phyloP scores from a whole-genome alignment of 2,888 invertebrate genomes.

The Ennomos fuscantarius region DNA sequence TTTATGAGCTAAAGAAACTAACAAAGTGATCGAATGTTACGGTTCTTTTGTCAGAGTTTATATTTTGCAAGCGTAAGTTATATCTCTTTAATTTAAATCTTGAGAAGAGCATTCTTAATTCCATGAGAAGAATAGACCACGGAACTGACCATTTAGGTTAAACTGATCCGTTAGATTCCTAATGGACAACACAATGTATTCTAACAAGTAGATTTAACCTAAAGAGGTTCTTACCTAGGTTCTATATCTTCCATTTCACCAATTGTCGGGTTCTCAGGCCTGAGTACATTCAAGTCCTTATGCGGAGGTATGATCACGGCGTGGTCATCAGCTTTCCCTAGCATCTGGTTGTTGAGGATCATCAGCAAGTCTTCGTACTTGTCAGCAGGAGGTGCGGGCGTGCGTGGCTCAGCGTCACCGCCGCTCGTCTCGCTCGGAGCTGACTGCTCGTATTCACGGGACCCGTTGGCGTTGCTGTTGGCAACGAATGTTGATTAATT shows the following conservation, averaged over 20 bases:
- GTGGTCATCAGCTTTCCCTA: constrained; percentile 82
- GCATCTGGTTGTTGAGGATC: constrained; percentile 79
- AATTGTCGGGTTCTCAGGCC: constrained; percentile 88
- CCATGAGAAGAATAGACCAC: too few species aligned
- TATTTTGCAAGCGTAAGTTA: too few species aligned
- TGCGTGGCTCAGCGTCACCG: constrained; percentile 58
- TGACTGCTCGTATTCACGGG: constrained; percentile 77
- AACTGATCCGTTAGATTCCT: background rate
- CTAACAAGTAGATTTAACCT: too few species aligned
- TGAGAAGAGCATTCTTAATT: too few species aligned
- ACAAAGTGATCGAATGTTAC: too few species aligned
- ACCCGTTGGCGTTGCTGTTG: constrained; percentile 72
- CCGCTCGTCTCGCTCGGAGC: constrained; percentile 76
- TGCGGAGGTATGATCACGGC: constrained; percentile 78
- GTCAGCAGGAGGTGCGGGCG: constrained; percentile 82
- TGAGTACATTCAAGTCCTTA: constrained; percentile 80
- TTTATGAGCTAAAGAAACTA: too few species aligned
- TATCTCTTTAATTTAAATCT: too few species aligned
- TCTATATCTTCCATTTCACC: constrained; percentile 87
- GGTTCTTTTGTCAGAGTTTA: too few species aligned
- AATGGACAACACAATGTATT: background rate
- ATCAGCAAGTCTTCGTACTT: constrained; percentile 86
- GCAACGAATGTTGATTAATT: constrained; percentile 1
- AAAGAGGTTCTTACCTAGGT: constrained; percentile 85
- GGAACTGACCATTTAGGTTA: too few species aligned